Evolutionary conservation across 2,888 invertebrate genomes (phyloP).

Genomic region (Agonopterix arenella): DNA sequence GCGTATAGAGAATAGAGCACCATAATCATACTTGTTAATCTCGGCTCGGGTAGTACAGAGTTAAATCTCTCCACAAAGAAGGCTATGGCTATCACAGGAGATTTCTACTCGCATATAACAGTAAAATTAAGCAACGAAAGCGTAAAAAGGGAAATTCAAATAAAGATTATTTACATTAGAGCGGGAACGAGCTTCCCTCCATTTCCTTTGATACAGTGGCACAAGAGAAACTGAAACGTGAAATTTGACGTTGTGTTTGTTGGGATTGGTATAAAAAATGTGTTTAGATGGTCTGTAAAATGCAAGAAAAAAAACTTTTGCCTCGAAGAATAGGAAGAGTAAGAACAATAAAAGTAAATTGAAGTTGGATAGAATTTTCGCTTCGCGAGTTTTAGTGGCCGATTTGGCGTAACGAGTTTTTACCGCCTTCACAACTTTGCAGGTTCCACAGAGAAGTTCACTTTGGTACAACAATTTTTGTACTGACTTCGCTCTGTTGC

Average conservation of each 20-base stretch:
- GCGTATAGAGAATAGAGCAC: constrained; percentile 13
- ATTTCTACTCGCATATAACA: constrained; percentile 7
- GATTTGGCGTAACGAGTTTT: constrained; percentile 74
- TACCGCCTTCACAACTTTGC: constrained; percentile 69
- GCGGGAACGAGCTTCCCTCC: constrained; percentile 29
- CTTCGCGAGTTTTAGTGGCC: constrained; percentile 73
- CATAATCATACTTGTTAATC: constrained; percentile 3
- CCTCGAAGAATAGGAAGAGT: constrained; percentile 55
- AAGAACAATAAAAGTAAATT: constrained; percentile 75
- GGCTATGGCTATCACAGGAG: neutral
- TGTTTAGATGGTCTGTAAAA: constrained; percentile 53
- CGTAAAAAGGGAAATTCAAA: constrained; percentile 34
- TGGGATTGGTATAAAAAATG: constrained; percentile 54
- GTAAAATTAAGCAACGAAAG: constrained; percentile 18
- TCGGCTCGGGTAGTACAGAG: neutral
- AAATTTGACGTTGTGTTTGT: constrained; percentile 49
- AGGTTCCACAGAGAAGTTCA: constrained; percentile 46
- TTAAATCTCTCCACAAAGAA: too few species aligned
- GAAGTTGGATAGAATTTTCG: constrained; percentile 74
- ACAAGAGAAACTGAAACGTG: constrained; percentile 39
- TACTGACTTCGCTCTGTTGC: constrained; percentile 29
- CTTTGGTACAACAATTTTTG: constrained; percentile 32
- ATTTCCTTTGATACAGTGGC: constrained; percentile 45
- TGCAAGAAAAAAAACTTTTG: constrained; percentile 49
- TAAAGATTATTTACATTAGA: constrained; percentile 39